A percentile compares a stretch with the other conserved stretches of the same genome.
Evolutionary conservation across 2,113 vertebrate species (phyloP).

Genomic region (Cyprinodon brontotheroides): DNA sequence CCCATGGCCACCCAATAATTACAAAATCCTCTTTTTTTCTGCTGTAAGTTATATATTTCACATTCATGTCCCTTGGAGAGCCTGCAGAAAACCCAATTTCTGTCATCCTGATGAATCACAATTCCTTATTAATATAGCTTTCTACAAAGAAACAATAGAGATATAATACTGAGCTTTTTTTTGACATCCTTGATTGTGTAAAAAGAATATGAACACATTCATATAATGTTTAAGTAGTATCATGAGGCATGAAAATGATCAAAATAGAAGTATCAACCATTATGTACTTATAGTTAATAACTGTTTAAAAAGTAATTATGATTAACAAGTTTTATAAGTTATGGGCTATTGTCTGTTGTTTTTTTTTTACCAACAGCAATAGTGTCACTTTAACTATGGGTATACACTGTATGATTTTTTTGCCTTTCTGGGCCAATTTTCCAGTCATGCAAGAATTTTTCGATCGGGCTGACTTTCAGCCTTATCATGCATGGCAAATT

Average conservation of each 20-base stretch:
- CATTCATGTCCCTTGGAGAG: background rate
- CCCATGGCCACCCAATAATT: slow-evolving; percentile 44
- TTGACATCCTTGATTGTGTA: background rate
- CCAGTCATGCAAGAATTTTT: too few species aligned
- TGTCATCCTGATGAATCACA: background rate
- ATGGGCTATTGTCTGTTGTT: too few species aligned
- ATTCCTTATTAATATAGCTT: background rate
- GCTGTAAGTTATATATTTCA: background rate
- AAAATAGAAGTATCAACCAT: background rate
- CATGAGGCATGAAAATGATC: background rate
- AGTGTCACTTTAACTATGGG: background rate
- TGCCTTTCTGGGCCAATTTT: too few species aligned
- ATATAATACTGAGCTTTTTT: background rate
- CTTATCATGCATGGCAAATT: too few species aligned
- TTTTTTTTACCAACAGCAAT: background rate
- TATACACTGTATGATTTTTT: too few species aligned
- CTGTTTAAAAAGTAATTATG: background rate
- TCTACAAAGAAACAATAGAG: background rate
- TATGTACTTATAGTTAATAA: background rate
- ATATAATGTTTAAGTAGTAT: background rate
- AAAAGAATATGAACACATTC: background rate
- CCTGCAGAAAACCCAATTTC: background rate
- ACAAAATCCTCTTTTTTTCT: slow-evolving; percentile 31
- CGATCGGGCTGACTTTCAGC: too few species aligned
- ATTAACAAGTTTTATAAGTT: too few species aligned